Evolutionary conservation across 1,140 invertebrate species (phyloP).

Genomic region (Temnothorax longispinosus): DNA sequence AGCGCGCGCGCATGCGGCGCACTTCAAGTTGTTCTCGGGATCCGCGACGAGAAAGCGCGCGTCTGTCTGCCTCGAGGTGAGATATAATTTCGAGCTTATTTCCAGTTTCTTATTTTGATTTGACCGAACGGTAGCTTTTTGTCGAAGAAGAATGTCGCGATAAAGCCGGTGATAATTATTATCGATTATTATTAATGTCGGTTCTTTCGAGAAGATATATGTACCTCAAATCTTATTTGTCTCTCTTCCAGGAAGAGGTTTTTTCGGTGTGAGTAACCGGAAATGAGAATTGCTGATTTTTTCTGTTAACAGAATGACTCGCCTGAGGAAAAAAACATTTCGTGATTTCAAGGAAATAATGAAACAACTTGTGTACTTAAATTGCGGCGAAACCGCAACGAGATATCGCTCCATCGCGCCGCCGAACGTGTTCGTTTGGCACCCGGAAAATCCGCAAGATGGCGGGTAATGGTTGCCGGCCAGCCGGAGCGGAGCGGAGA

Average conservation of each 20-base stretch:
- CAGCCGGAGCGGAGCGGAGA: background rate
- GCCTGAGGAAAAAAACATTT: background rate
- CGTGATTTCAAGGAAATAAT: background rate
- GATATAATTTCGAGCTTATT: conserved; percentile 16
- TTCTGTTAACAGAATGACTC: background rate
- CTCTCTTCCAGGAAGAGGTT: background rate
- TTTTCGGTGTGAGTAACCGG: background rate
- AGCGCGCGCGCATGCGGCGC: background rate
- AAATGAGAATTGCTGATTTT: background rate
- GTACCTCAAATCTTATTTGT: background rate
- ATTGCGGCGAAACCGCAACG: background rate
- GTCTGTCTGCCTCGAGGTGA: background rate
- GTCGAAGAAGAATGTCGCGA: background rate
- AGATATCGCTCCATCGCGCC: background rate
- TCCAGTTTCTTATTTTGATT: background rate
- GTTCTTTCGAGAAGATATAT: background rate
- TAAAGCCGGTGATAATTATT: background rate
- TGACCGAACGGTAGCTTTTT: background rate
- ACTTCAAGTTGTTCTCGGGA: background rate
- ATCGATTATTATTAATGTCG: background rate
- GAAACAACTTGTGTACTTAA: background rate
- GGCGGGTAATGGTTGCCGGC: background rate
- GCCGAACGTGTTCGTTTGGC: background rate
- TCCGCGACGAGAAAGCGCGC: background rate
- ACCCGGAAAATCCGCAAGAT: background rate